Conservation (phyloP, 1,140 invertebrate genomes). For the Drosophila simulans region DNA sequence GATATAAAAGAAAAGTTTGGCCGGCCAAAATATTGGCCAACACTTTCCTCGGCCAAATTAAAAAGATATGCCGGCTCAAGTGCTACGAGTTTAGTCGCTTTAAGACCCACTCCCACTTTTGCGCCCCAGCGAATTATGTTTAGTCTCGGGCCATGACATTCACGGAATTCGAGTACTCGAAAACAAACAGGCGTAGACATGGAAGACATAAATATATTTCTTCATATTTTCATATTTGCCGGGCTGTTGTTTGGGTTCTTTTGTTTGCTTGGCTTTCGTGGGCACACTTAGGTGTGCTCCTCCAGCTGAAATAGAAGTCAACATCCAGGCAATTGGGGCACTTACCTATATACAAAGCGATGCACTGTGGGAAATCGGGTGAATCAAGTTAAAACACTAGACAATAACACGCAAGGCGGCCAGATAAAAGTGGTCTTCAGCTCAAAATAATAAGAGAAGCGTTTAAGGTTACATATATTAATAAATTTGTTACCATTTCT, state of each 20-base stretch:
- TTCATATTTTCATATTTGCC: slow-evolving; percentile 56
- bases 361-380: slow-evolving; percentile 8
- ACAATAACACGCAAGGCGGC: not conserved
- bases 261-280: slow-evolving; percentile 50
- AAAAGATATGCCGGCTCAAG: slow-evolving; percentile 41
- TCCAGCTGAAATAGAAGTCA: slow-evolving; percentile 41
- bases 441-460: not conserved
- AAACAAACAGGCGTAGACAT: slow-evolving; percentile 50
- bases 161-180: slow-evolving; percentile 44
- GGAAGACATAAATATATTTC: slow-evolving; percentile 6
- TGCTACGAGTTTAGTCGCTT: slow-evolving; percentile 30
- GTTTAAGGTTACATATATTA: too few relatives aligned
- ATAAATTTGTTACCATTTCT: too few relatives aligned
- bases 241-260: slow-evolving; percentile 42
- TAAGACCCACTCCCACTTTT: slow-evolving; percentile 8
- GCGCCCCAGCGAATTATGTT: slow-evolving; percentile 48
- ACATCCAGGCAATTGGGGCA: slow-evolving; percentile 44
- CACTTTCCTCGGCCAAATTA: slow-evolving; percentile 64
- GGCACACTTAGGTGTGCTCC: slow-evolving; percentile 61
- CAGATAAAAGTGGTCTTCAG: not conserved
- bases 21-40: slow-evolving; percentile 54
- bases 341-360: slow-evolving; percentile 30
- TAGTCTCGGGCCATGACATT: slow-evolving; percentile 44
- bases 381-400: too few relatives aligned
- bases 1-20: slow-evolving; percentile 70